Base-by-base conservation (phyloP, 2,797 vertebrate species). In the Coracias cyanogaster region DNA sequence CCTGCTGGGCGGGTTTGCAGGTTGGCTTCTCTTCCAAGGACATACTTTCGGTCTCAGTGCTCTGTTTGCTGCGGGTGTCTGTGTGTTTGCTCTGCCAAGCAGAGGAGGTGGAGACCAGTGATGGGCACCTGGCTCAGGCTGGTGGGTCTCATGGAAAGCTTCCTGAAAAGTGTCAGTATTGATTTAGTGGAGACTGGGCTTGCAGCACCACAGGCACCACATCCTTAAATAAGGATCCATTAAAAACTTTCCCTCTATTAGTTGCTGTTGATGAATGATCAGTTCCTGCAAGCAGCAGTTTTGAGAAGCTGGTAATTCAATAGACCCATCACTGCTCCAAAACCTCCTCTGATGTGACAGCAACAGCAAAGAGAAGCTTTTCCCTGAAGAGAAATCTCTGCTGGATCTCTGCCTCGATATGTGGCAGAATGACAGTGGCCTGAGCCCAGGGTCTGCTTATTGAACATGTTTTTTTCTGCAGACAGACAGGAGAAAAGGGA, bases 71-170 rank as follows among this genome's bases (percentile, higher is more conserved):
- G 57, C n/a, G 26, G 46, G 19, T 48, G 8, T 52, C 67, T 3
- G 1, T 20, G 46, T 19, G 14, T 29, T 52, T 22, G 45, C 61
- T 28, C 39, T 51, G 58, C 60, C 17, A 5, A 45, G 71, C 35
- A 20, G 11, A 21, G 46, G 2, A 22, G 10, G 16, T 7, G 31
- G 15, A 90, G 5, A 15, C 18, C n/a, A 2, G 33, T 1, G 8
- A 6, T 6, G 81, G 70, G 37, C 41, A 31, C 3, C 22, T 46
- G 60, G 19, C 60, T 77, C 0, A 0, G 21, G 9, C 12, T 4
- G 1, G 5, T 14, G 35, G 70, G 3, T 52, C 45, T 35, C 25
- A 0, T 2, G 33, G 82, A 39, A 65, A 70, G 25, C 29, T 49
- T 21, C 54, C 66, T 41, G 74, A 35, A 17, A 55, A 64, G 31